A percentile compares a stretch with the other conserved stretches of the same genome.
Conservation (phyloP, 2,797 vertebrate species). For the Thalassophryne amazonica region DNA sequence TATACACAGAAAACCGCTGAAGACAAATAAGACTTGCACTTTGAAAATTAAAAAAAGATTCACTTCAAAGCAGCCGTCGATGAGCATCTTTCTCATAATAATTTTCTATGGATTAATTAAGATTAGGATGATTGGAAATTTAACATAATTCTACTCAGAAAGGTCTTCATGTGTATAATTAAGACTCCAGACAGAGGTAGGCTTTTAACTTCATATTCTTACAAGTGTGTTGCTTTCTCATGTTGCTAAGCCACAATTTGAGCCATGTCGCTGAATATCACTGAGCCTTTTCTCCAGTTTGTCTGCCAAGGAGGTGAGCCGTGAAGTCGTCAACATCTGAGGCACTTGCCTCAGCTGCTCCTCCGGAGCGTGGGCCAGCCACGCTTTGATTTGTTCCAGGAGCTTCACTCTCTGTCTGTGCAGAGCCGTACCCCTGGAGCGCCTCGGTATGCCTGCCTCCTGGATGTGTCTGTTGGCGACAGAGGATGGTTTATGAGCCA, state of each 20-base stretch:
- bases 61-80: background rate
- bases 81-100: background rate
- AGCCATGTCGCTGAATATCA: conserved; percentile 12
- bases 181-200: conserved; percentile 23
- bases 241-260: conserved; percentile 16
- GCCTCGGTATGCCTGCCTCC: background rate
- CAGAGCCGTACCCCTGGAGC: rapidly evolving
- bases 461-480: conserved; percentile 13
- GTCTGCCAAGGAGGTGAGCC: background rate
- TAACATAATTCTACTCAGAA: no score
- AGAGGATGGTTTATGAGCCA: no score
- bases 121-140: no score
- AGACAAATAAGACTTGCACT: no score
- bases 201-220: no score
- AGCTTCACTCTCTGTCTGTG: conserved; percentile 13
- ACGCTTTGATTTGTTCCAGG: conserved; percentile 19
- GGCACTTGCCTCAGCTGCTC: conserved; percentile 47
- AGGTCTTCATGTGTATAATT: no score
- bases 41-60: no score
- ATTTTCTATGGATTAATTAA: no score
- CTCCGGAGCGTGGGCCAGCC: conserved; percentile 30
- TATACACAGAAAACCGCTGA: background rate
- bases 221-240: background rate
- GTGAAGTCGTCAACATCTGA: conserved; percentile 16
- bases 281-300: conserved; percentile 32